These are phyloP conservation scores for Melangyna quadrimaculata DNA, from an alignment of 2,888 invertebrate genomes.

Conservation along the genomic window DNA sequence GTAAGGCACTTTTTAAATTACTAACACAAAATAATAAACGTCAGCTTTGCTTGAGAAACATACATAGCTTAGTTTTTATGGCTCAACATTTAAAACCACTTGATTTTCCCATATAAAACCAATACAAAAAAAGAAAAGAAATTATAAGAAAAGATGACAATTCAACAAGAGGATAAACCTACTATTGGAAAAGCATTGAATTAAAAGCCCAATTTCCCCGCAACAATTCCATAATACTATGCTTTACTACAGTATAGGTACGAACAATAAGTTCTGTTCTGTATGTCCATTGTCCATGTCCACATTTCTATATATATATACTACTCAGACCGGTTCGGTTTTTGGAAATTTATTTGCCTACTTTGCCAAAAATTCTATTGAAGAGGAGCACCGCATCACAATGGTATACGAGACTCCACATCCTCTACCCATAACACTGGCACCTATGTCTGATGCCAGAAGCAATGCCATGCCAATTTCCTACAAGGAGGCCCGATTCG, in stretches of 20 bases:
- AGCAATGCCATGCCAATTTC: conserved; percentile 27
- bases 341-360: conserved; percentile 69
- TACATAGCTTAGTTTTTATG: not conserved
- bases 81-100: conserved; percentile 38
- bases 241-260: not conserved
- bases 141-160: conserved; percentile 42
- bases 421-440: not conserved
- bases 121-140: conserved; percentile 51
- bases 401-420: conserved; percentile 31
- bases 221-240: conserved; percentile 59
- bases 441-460: not conserved
- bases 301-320: too few relatives aligned
- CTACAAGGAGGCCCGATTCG: conserved; percentile 28
- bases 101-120: conserved; percentile 34
- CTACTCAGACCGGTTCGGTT: not conserved
- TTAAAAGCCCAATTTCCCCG: conserved; percentile 64
- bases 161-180: conserved; percentile 35
- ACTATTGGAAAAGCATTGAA: conserved; percentile 54
- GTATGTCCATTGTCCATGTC: not conserved
- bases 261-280: conserved; percentile 39
- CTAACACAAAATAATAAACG: too few relatives aligned
- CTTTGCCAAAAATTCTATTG: conserved; percentile 49
- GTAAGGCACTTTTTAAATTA: too few relatives aligned
- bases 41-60: not conserved
- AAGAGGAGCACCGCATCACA: conserved; percentile 40